Conservation (phyloP, 2,113 vertebrate species). For the Periophthalmus modestus region DNA sequence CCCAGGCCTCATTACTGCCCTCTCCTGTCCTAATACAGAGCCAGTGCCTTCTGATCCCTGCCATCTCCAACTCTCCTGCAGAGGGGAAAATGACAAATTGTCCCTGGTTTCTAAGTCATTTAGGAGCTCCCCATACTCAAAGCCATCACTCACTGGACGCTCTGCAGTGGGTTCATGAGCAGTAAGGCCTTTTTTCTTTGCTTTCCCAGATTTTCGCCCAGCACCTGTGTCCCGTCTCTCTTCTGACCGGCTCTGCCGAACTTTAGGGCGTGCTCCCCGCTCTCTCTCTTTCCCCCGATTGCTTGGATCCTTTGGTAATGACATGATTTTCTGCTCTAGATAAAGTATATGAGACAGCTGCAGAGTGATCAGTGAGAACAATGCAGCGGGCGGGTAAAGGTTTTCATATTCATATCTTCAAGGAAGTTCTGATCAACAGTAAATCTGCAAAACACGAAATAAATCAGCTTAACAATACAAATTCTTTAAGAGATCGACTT, state of each 20-base stretch:
- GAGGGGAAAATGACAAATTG: slow-evolving; percentile 55
- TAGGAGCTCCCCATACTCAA: slow-evolving; percentile 76
- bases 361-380: slow-evolving; percentile 13
- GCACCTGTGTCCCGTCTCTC: slow-evolving; percentile 68
- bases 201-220: slow-evolving; percentile 59
- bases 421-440: not conserved
- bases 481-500: not conserved
- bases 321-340: slow-evolving; percentile 60
- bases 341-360: not conserved
- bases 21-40: slow-evolving; percentile 57
- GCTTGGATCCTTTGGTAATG: slow-evolving; percentile 68
- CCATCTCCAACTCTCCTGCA: slow-evolving; percentile 61
- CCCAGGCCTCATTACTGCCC: slow-evolving; percentile 24
- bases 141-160: slow-evolving; percentile 78
- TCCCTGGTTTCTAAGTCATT: slow-evolving; percentile 58
- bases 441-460: slow-evolving; percentile 52
- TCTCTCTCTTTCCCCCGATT: slow-evolving; percentile 71
- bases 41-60: slow-evolving; percentile 56
- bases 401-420: slow-evolving; percentile 27
- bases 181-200: slow-evolving; percentile 72
- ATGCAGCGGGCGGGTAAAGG: slow-evolving; percentile 18
- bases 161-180: slow-evolving; percentile 54
- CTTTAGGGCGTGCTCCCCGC: slow-evolving; percentile 80
- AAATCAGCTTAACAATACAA: not conserved
- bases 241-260: slow-evolving; percentile 77